Percentiles rank a stretch among this genome's conserved stretches.
Evolutionary conservation across 2,797 vertebrate genomes (phyloP).

Genomic region (Anniella stebbinsi): DNA sequence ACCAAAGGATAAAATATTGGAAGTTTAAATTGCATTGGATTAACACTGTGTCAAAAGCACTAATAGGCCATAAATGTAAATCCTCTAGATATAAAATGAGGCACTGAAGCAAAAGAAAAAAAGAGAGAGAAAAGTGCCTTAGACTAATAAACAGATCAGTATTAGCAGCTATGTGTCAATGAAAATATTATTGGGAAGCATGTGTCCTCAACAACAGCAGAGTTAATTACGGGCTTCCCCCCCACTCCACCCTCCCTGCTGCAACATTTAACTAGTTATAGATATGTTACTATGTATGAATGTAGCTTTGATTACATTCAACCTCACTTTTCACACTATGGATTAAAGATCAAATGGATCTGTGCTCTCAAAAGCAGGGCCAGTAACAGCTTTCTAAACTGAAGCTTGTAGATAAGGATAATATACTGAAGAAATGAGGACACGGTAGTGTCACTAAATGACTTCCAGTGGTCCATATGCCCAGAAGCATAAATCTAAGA

Average conservation of each 20-base stretch:
- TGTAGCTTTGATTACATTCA: constrained; percentile 32
- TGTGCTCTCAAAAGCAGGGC: neutral
- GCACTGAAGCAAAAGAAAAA: neutral
- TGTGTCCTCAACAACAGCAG: neutral
- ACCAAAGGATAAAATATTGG: constrained; percentile 36
- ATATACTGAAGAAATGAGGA: constrained; percentile 49
- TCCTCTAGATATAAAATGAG: constrained; percentile 29
- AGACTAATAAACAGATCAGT: neutral
- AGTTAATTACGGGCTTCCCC: neutral
- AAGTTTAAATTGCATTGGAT: constrained; percentile 40
- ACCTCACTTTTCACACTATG: neutral
- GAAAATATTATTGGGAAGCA: neutral
- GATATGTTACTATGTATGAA: neutral
- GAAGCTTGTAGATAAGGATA: constrained; percentile 41
- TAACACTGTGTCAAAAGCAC: constrained; percentile 19
- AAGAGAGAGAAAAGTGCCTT: neutral
- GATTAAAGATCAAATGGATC: neutral
- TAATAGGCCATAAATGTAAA: constrained; percentile 27
- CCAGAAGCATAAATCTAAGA: constrained; percentile 70
- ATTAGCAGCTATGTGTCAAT: neutral
- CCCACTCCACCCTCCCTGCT: neutral
- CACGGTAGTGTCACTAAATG: constrained; percentile 65
- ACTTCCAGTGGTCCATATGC: constrained; percentile 72
- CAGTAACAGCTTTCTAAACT: constrained; percentile 37
- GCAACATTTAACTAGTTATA: neutral